phyloP scores from a whole-genome alignment of 2,888 invertebrate genomes.

The Patella pellucida region DNA sequence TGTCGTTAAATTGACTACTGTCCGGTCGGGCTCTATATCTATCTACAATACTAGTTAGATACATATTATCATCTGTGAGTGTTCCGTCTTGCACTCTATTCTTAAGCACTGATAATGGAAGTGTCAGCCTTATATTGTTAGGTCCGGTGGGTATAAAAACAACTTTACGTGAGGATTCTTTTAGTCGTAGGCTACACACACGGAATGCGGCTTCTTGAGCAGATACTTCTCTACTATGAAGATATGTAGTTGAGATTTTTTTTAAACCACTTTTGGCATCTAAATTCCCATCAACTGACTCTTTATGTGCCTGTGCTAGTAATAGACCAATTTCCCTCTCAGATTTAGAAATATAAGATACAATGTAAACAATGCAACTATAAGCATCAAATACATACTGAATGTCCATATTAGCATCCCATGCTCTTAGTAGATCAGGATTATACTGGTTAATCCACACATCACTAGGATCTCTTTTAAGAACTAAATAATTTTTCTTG shows the following conservation, averaged over 20 bases:
- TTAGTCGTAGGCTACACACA: constrained; percentile 28
- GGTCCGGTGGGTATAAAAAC: constrained; percentile 30
- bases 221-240: constrained; percentile 32
- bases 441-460: constrained; percentile 18
- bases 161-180: constrained; percentile 29
- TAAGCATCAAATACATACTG: constrained; percentile 17
- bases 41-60: constrained; percentile 17
- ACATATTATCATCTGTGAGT: constrained; percentile 14
- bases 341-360: constrained; percentile 44
- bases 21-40: neutral
- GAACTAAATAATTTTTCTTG: neutral
- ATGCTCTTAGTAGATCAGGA: constrained; percentile 6
- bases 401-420: constrained; percentile 26
- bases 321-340: constrained; percentile 31
- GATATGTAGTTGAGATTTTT: constrained; percentile 25
- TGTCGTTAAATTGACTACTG: neutral
- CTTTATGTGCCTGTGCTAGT: constrained; percentile 24
- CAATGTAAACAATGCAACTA: constrained; percentile 39
- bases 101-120: neutral
- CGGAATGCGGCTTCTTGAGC: constrained; percentile 32
- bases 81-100: neutral
- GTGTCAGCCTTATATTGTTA: constrained; percentile 4
- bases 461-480: constrained; percentile 12
- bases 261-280: constrained; percentile 24
- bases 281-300: constrained; percentile 24